Base-by-base conservation (phyloP, 2,888 invertebrate species). In the Myathropa florea region DNA sequence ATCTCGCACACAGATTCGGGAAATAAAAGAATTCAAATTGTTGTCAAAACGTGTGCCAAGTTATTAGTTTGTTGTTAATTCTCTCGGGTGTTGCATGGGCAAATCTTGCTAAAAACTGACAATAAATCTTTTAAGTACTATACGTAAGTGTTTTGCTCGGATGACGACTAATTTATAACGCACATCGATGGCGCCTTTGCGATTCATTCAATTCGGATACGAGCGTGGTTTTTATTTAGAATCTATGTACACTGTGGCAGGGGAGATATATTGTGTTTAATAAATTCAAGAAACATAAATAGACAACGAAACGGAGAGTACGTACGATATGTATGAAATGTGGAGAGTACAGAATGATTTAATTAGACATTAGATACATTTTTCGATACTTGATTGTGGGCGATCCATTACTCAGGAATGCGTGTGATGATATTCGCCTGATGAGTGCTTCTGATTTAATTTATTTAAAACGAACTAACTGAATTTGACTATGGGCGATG, bases 371-470 rank as follows among this genome's bases (percentile, higher is more conserved):
- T 46, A 72, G 59, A 72, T 65, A 72, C 64, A 61, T 63, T 64
- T 26, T 77, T 68, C 23, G n/a, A 59, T 60, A 33, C 28, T 59
- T 36, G 57, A 23, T 14, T 14, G 71, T 33, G 72, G 53, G 79
- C 57, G 65, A 39, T 78, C 78, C 64, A 79, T 79, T 79, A 79
- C 72, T n/a, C 46, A 53, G 65, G 72, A 79, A 79, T 79, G 57
- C n/a, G 30, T 60, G n/a, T 33, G 46, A 46, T 59, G 39, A 46
- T 57, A 28, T 64, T 59, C 28, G 28, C 2, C 33, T 46, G 24
- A 64, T 78, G 71, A 70, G 77, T 70, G 78, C 60, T 65, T 57
- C 64, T 72, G 60, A 79, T 78, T 55, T 59, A 78, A 55, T 67
- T 33, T 7, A 18, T 46, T 46, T 18, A 18, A 46, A 46, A 46